Evolutionary conservation across 2,888 invertebrate species (phyloP).

Genomic region (Cheilosia variabilis): DNA sequence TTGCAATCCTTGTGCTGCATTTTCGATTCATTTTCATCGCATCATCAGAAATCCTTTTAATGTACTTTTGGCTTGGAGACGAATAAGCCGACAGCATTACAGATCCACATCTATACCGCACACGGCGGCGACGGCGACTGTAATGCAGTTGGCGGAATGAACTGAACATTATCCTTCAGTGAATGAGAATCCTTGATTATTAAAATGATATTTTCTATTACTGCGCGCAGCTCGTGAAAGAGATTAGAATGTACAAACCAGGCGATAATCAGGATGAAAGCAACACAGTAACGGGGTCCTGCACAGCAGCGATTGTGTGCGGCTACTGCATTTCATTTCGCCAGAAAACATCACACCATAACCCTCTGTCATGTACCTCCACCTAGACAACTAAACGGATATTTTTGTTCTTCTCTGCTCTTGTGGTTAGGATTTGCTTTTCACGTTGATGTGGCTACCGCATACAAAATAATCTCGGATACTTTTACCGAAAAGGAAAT

Average conservation of each 20-base stretch:
- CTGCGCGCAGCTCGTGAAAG: constrained; percentile 18
- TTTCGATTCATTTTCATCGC: constrained; percentile 51
- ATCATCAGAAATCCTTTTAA: constrained; percentile 65
- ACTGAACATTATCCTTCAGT: constrained; percentile 60
- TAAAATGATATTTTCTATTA: constrained; percentile 67
- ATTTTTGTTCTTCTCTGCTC: constrained; percentile 22
- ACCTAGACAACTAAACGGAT: constrained; percentile 31
- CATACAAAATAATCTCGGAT: constrained; percentile 87
- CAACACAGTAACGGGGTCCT: constrained; percentile 18
- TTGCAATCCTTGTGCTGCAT: constrained; percentile 47
- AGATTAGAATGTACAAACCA: constrained; percentile 33
- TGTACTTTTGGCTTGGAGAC: constrained; percentile 60
- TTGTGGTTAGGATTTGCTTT: constrained; percentile 86
- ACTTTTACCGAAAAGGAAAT: constrained; percentile 88
- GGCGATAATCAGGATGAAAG: constrained; percentile 46
- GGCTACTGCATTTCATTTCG: constrained; percentile 37
- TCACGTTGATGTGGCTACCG: constrained; percentile 88
- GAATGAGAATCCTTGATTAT: constrained; percentile 56
- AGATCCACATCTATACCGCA: not conserved
- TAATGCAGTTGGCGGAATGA: constrained; percentile 36
- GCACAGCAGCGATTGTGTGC: constrained; percentile 32
- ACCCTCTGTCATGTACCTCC: not conserved
- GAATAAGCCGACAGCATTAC: constrained; percentile 63
- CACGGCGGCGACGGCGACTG: not conserved
- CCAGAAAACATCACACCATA: constrained; percentile 24